Percentiles rank a stretch among this genome's conserved stretches.
Conservation (phyloP, 2,797 vertebrate species). For the Phrynocephalus guinanensis region DNA sequence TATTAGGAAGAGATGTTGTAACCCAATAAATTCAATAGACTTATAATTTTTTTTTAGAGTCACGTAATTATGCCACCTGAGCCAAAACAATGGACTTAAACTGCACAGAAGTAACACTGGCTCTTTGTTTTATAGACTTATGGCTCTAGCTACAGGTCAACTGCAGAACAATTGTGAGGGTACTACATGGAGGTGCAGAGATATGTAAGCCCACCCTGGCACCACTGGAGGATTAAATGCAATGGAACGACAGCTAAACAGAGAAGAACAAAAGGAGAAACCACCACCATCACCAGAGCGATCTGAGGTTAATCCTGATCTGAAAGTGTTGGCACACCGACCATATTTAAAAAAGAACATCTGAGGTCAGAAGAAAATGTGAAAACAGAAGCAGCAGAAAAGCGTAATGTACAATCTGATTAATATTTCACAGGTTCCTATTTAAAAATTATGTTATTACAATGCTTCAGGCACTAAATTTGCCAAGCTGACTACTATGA, state of each 20-base stretch:
- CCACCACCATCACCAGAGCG: no score
- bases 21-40: not conserved
- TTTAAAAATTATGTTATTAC: constrained; percentile 70
- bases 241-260: not conserved
- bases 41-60: not conserved
- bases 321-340: no score
- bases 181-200: not conserved
- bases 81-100: not conserved
- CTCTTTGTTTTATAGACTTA: no score
- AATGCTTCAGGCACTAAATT: constrained; percentile 67
- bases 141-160: not conserved
- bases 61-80: not conserved
- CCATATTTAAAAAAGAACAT: not conserved
- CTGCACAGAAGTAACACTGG: not conserved
- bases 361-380: not conserved
- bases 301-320: no score
- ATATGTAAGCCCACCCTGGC: not conserved
- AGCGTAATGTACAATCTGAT: constrained; percentile 55
- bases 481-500: constrained; percentile 59
- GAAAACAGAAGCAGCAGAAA: constrained; percentile 52
- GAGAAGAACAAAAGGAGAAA: not conserved
- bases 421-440: constrained; percentile 67
- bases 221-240: not conserved
- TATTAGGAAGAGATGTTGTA: no score
- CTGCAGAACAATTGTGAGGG: not conserved